Evolutionary conservation across 2,113 vertebrate species (phyloP).

Genomic region (Rhinoderma darwinii): DNA sequence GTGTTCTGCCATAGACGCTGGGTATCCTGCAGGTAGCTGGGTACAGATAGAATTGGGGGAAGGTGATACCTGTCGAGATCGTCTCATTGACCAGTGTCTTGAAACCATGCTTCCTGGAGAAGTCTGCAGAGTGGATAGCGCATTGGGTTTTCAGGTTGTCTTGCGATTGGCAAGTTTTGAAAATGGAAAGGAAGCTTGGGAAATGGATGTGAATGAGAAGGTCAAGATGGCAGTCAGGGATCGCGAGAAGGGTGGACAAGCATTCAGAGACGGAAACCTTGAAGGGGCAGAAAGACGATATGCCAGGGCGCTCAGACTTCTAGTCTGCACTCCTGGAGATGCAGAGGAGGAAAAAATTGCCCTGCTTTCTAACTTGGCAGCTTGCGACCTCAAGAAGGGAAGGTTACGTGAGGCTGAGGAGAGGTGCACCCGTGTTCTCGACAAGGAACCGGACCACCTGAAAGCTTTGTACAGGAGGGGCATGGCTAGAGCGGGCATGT

Average conservation of each 20-base stretch:
- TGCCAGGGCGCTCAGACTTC: conserved; percentile 78
- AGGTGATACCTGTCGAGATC: conserved; percentile 73
- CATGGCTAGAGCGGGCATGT: conserved; percentile 78
- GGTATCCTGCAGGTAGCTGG: conserved; percentile 75
- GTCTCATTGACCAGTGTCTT: conserved; percentile 80
- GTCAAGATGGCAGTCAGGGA: conserved; percentile 74
- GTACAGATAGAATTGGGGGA: conserved; percentile 72
- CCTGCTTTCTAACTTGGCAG: conserved; percentile 84
- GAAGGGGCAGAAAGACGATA: conserved; percentile 81
- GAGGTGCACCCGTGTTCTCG: conserved; percentile 79
- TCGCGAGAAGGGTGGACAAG: conserved; percentile 76
- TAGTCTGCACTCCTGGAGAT: conserved; percentile 72
- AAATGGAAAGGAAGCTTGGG: conserved; percentile 79
- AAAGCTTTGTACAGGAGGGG: conserved; percentile 88
- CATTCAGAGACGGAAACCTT: conserved; percentile 79
- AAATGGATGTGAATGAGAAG: conserved; percentile 77
- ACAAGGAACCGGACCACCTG: conserved; percentile 74
- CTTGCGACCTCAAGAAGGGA: conserved; percentile 84
- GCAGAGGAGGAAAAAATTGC: conserved; percentile 71
- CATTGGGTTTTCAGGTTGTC: conserved; percentile 66
- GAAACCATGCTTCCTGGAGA: conserved; percentile 82
- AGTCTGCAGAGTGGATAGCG: conserved; percentile 71
- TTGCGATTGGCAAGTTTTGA: conserved; percentile 73
- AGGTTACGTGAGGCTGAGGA: conserved; percentile 75
- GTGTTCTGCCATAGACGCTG: conserved; percentile 68